These are phyloP conservation scores for Orientallactaga bullata DNA, from an alignment of 2,113 vertebrate species.

Conservation along the genomic window DNA sequence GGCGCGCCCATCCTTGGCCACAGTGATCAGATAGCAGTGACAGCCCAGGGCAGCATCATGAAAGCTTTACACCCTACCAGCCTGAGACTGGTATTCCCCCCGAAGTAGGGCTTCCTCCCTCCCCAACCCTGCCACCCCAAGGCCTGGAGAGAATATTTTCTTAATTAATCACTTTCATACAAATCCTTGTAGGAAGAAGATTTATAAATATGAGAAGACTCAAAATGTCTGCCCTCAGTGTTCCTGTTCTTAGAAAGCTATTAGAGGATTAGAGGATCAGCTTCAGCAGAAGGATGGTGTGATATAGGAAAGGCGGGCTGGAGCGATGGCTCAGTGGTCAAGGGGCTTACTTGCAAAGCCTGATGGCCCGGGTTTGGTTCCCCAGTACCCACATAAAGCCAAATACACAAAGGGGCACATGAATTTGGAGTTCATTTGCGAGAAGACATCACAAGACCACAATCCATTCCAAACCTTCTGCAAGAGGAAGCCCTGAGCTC, in stretches of 20 bases:
- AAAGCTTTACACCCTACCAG: neutral
- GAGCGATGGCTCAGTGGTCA: too few species aligned
- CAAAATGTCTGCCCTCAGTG: neutral
- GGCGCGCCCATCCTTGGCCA: neutral
- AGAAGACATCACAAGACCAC: neutral
- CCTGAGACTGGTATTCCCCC: neutral
- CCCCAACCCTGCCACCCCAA: neutral
- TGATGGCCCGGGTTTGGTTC: too few species aligned
- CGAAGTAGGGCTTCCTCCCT: neutral
- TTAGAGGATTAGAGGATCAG: neutral
- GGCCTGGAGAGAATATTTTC: neutral
- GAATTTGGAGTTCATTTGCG: too few species aligned
- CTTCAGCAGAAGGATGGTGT: neutral
- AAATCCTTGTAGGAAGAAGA: neutral
- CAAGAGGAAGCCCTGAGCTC: too few species aligned
- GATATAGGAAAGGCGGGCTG: neutral
- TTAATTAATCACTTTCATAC: neutral
- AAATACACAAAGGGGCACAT: too few species aligned
- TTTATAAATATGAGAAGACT: neutral
- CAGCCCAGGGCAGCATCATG: neutral
- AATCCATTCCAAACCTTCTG: neutral
- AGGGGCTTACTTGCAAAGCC: too few species aligned
- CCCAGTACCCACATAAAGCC: too few species aligned
- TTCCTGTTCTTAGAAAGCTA: neutral
- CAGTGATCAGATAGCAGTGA: neutral